Evolutionary conservation across 23 tunicate species (phyloP), one percentile per base, ranked within the genome.

Genomic region (Styela clava): DNA sequence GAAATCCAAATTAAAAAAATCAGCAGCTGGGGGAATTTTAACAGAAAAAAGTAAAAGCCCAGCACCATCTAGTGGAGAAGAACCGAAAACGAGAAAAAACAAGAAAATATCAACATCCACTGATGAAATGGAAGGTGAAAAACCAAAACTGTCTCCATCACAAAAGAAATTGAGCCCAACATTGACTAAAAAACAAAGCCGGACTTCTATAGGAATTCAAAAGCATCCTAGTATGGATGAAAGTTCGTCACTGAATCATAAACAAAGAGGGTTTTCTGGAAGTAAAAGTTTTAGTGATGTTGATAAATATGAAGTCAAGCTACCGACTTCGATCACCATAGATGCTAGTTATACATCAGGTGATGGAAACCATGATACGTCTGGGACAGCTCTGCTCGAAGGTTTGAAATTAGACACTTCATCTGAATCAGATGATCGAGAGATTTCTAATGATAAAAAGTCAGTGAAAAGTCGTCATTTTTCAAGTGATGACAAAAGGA

Each of bases 1-100:
- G 18, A 88, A 88, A 34, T 28, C 85, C 28, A 88, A 84, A 34
- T 30, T 88, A 3, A 83, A 84, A 61, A 88, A 88, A 73, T 26
- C 77, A 33, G 34, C 37, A 3, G 77, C 37, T 26, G 35, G 77
- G 35, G 77, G 77, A 71, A 29, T 79, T 5, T 35, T 44, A 18
- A 23, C 69, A 52, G 89, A 86, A 56, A 86, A 86, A 52, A 61
- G 84, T 28, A 35, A 34, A 70, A 64, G 78, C 18, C 73, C 83
- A 2, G 62, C 84, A 2, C 56, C 69, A 23, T 32, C 74, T 26
- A 79, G 23, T 20, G 69, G 62, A 5, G 89, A 79, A 62, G 79
- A 79, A 62, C 79, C 79, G 56, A 44, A 28, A 20, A 85, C 77
- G 32, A 78, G 67, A 68, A 26, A 7, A 7, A 71, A 16, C 35